These are phyloP conservation scores for Heterocephalus glaber DNA, from an alignment of 2,113 vertebrate genomes.

Conservation along the genomic window DNA sequence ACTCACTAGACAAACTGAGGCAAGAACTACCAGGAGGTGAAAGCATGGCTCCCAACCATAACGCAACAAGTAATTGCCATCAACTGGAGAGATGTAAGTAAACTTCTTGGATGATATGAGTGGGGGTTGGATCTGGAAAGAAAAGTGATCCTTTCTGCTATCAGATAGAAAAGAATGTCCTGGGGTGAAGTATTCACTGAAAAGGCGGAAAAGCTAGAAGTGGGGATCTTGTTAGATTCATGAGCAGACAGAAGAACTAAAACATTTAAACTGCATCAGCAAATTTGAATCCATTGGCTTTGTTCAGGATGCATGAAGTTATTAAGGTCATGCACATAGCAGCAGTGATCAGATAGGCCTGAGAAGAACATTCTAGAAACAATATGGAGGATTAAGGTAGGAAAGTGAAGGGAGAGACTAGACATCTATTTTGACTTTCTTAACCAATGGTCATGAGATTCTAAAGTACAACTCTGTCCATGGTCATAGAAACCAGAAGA, in stretches of 20 bases:
- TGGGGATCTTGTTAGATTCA: neutral
- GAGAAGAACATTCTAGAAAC: neutral
- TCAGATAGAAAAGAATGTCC: neutral
- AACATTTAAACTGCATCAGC: neutral
- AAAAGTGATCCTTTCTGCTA: neutral
- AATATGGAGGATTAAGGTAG: neutral
- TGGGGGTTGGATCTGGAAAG: neutral
- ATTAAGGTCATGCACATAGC: neutral
- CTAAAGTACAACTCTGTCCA: neutral
- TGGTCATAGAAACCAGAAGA: neutral
- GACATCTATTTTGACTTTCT: neutral
- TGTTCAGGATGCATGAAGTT: neutral
- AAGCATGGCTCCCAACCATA: neutral
- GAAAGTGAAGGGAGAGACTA: neutral
- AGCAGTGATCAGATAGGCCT: neutral
- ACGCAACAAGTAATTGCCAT: neutral
- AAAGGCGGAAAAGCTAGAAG: neutral
- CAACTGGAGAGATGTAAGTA: neutral
- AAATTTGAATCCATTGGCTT: neutral
- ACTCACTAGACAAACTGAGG: neutral
- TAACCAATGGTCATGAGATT: neutral
- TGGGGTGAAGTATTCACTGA: neutral
- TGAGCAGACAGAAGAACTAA: neutral
- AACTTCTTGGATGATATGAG: neutral
- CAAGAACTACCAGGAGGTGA: neutral